Evolutionary conservation across 2,113 vertebrate species (phyloP).

Genomic region (Xyrauchen texanus): DNA sequence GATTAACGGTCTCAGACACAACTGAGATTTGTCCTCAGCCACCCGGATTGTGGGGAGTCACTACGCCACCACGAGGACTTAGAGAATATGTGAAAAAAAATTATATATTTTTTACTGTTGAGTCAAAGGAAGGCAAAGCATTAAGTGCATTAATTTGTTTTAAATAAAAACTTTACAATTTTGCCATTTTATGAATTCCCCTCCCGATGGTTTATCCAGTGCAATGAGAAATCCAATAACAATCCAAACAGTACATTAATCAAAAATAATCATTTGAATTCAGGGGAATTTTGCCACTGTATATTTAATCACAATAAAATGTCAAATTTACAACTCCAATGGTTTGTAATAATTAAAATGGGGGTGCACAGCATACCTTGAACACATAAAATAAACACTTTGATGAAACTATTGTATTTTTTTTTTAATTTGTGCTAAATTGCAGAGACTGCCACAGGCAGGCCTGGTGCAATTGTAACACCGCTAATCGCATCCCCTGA

Average conservation of each 20-base stretch:
- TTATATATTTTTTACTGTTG: too few species aligned
- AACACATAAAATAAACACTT: slow-evolving; percentile 13
- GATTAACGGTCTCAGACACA: too few species aligned
- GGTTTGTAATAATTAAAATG: neutral
- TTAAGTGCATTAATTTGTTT: neutral
- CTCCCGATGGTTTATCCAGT: neutral
- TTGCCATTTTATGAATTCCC: neutral
- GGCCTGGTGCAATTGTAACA: neutral
- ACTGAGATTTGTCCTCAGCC: too few species aligned
- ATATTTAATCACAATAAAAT: neutral
- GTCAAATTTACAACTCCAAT: neutral
- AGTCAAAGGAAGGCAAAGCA: neutral
- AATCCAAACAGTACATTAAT: neutral
- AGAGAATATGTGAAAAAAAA: too few species aligned
- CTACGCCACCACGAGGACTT: too few species aligned
- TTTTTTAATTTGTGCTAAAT: neutral
- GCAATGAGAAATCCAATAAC: neutral
- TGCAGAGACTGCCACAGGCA: slow-evolving; percentile 31
- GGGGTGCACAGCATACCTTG: neutral
- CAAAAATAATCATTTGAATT: neutral
- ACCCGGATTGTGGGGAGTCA: too few species aligned
- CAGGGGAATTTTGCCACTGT: neutral
- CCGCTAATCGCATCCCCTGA: slow-evolving; percentile 24
- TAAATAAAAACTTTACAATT: neutral
- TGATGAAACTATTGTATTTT: too few species aligned